Evolutionary conservation across 2,113 vertebrate species (phyloP).

Genomic region (Chionis minor): DNA sequence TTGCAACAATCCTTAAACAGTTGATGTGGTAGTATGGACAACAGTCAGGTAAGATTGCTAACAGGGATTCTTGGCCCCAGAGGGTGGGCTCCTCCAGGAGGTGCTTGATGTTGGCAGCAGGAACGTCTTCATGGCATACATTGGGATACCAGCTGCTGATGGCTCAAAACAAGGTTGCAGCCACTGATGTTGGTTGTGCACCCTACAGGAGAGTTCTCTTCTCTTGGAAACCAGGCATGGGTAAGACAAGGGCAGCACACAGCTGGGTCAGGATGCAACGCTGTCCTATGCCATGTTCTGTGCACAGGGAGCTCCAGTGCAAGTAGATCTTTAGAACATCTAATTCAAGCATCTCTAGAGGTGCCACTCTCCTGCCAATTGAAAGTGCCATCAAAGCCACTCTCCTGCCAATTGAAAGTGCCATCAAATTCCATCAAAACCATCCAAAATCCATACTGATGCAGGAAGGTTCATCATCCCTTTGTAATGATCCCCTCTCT

Average conservation of each 20-base stretch:
- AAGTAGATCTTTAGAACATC: background rate
- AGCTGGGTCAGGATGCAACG: background rate
- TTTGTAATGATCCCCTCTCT: no score
- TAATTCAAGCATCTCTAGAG: background rate
- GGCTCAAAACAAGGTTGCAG: background rate
- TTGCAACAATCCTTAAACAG: background rate
- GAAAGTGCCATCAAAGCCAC: background rate
- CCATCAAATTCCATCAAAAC: background rate
- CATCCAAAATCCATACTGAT: background rate
- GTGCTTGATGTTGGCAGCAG: background rate
- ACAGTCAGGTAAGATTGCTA: rapidly evolving
- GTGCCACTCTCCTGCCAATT: no score
- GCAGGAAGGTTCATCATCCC: background rate
- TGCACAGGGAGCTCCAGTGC: background rate
- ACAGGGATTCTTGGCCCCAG: background rate
- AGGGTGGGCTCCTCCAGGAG: background rate
- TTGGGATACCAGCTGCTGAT: background rate
- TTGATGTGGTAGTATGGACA: no score
- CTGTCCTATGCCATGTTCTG: background rate
- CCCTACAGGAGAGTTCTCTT: background rate
- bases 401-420: background rate
- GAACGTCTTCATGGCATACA: rapidly evolving
- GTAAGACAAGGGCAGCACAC: rapidly evolving
- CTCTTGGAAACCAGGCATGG: background rate
- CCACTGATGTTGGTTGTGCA: background rate